Conservation (phyloP, 2,113 vertebrate species). For the Sebastes fasciatus region DNA sequence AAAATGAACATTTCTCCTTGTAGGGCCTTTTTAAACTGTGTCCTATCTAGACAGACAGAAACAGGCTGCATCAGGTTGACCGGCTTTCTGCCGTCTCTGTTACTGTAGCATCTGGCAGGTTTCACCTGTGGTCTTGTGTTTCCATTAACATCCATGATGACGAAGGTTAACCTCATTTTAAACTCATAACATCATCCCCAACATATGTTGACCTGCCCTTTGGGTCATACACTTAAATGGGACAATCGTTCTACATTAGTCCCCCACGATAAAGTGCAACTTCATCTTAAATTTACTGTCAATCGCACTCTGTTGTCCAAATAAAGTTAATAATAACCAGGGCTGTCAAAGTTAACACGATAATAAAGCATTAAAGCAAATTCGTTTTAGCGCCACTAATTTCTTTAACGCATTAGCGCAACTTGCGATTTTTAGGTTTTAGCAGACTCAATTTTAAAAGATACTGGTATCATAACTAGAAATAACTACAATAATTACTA, state of each 20-base stretch:
- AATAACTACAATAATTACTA: too few species aligned
- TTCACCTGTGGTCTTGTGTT: constrained; percentile 52
- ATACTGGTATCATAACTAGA: too few species aligned
- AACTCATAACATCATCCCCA: constrained; percentile 38
- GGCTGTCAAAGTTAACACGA: too few species aligned
- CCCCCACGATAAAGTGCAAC: neutral
- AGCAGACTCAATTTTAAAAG: too few species aligned
- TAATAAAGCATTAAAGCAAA: too few species aligned
- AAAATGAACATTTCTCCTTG: neutral
- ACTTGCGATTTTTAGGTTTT: too few species aligned
- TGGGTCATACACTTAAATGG: constrained; percentile 54
- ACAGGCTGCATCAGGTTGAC: constrained; percentile 4
- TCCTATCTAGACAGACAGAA: neutral
- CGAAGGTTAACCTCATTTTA: constrained; percentile 56
- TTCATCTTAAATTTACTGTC: neutral
- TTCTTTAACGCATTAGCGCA: too few species aligned
- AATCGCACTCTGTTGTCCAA: neutral
- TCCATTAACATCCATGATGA: constrained; percentile 48
- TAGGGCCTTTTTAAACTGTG: neutral
- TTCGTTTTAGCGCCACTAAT: too few species aligned
- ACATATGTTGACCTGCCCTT: constrained; percentile 35
- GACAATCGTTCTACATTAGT: neutral
- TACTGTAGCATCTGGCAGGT: constrained; percentile 68
- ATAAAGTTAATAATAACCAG: neutral
- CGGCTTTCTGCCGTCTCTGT: constrained; percentile 48